Evolutionary conservation across 2,888 invertebrate species (phyloP).

Genomic region (Cistogaster globosa): DNA sequence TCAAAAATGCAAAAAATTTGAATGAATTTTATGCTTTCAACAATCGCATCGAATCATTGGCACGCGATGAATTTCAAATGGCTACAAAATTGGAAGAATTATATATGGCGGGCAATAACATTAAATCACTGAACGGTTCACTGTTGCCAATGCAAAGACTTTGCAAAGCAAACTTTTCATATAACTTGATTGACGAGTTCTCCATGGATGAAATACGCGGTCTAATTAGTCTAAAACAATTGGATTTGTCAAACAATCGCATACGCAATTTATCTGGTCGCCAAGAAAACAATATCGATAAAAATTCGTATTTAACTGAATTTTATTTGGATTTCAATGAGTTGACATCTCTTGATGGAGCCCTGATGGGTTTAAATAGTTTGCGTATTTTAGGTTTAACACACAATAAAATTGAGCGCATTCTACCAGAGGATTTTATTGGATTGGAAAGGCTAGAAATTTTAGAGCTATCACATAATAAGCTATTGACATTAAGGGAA

Average conservation of each 20-base stretch:
- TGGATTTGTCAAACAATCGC: slow-evolving; percentile 91
- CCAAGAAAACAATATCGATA: slow-evolving; percentile 90
- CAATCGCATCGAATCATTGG: slow-evolving; percentile 90
- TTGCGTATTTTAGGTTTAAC: slow-evolving; percentile 89
- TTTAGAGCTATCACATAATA: slow-evolving; percentile 91
- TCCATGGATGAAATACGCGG: slow-evolving; percentile 91
- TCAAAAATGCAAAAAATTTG: slow-evolving; percentile 88
- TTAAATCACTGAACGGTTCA: slow-evolving; percentile 89
- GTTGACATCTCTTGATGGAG: slow-evolving; percentile 88
- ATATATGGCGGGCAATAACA: slow-evolving; percentile 88
- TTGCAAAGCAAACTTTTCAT: slow-evolving; percentile 88
- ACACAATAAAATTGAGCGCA: slow-evolving; percentile 88
- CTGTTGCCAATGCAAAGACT: slow-evolving; percentile 87
- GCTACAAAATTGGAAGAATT: slow-evolving; percentile 88
- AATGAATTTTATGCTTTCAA: slow-evolving; percentile 88
- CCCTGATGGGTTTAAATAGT: slow-evolving; percentile 89
- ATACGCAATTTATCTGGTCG: slow-evolving; percentile 87
- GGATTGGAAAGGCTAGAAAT: slow-evolving; percentile 89
- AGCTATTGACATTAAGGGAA: slow-evolving; percentile 90
- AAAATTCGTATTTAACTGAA: slow-evolving; percentile 89
- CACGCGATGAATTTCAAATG: slow-evolving; percentile 90
- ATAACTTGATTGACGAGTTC: slow-evolving; percentile 90
- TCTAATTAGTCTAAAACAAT: slow-evolving; percentile 87
- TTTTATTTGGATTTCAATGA: slow-evolving; percentile 90
- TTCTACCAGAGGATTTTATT: slow-evolving; percentile 90